These are phyloP conservation scores for Dicrostonyx torquatus DNA, from an alignment of 2,797 vertebrate genomes.

Conservation along the genomic window DNA sequence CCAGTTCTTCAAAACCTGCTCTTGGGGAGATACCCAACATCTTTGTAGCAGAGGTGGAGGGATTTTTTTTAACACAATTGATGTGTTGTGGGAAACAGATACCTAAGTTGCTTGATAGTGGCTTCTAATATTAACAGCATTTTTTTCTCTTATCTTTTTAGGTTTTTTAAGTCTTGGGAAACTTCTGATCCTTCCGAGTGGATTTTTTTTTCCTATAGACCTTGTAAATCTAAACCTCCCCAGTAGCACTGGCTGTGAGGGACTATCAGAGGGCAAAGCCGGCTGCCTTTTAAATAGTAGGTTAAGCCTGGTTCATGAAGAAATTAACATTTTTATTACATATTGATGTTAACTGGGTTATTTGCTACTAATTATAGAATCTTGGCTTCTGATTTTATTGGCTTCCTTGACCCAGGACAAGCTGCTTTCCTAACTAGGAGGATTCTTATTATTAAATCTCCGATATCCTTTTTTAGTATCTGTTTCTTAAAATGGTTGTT, in stretches of 20 bases:
- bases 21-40: background rate
- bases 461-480: background rate
- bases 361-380: constrained; percentile 21
- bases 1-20: background rate
- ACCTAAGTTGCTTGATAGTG: background rate
- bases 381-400: constrained; percentile 13
- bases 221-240: background rate
- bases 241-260: background rate
- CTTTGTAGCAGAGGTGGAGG: background rate
- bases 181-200: background rate
- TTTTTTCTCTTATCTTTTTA: no score
- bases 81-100: background rate
- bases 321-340: background rate
- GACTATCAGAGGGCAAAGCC: background rate
- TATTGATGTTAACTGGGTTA: constrained; percentile 12
- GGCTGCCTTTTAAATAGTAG: background rate
- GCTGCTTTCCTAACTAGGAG: background rate
- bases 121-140: background rate
- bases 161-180: background rate
- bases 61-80: background rate
- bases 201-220: background rate
- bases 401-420: background rate
- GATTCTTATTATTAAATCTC: background rate
- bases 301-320: constrained; percentile 42
- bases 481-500: background rate